phyloP scores from a whole-genome alignment of 2,797 vertebrate species.

The Argentina silus region DNA sequence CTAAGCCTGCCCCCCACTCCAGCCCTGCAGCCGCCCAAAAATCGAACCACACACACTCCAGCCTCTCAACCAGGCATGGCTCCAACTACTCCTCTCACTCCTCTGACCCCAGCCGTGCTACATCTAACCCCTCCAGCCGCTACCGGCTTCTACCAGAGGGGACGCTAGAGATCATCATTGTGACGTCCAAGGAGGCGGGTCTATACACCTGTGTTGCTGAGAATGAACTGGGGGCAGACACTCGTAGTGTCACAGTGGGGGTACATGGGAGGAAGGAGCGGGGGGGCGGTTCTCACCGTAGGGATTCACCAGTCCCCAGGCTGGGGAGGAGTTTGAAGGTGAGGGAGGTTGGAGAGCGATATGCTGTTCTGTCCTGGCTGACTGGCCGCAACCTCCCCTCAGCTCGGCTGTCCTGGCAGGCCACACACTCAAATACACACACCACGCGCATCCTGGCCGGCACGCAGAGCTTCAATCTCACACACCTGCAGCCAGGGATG shows the following conservation, averaged over 20 bases:
- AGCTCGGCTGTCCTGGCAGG: conserved; percentile 90
- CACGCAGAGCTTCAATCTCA: conserved; percentile 89
- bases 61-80: background rate
- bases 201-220: conserved; percentile 96
- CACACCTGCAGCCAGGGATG: conserved; percentile 87
- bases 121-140: conserved; percentile 46
- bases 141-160: conserved; percentile 88
- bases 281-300: conserved; percentile 12
- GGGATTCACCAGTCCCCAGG: background rate
- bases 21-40: conserved; percentile 32
- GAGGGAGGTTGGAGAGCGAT: conserved; percentile 80
- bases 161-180: conserved; percentile 86
- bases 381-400: conserved; percentile 82
- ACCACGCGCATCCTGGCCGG: conserved; percentile 85
- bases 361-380: conserved; percentile 87
- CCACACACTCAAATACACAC: conserved; percentile 64
- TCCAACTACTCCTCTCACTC: background rate
- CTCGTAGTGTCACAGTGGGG: conserved; percentile 82
- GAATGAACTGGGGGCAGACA: conserved; percentile 92
- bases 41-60: conserved; percentile 36
- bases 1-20: conserved; percentile 2
- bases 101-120: background rate
- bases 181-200: conserved; percentile 82
- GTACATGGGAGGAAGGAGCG: conserved; percentile 70
- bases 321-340: conserved; percentile 61